A percentile compares a stretch with the other conserved stretches of the same genome.
Evolutionary conservation across 2,113 vertebrate genomes (phyloP).

Genomic region (Xiphophorus couchianus): DNA sequence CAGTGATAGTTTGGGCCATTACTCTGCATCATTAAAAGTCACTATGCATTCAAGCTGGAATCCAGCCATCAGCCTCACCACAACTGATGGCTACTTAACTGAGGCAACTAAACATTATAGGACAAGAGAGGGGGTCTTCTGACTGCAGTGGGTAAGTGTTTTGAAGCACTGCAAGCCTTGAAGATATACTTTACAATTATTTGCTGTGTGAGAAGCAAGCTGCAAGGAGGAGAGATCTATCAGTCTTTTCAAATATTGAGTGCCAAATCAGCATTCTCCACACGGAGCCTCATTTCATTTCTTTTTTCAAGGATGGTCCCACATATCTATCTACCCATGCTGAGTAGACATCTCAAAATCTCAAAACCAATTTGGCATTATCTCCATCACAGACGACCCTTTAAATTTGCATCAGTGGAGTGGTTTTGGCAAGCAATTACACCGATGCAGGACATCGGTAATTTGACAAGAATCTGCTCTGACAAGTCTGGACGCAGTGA

Average conservation of each 20-base stretch:
- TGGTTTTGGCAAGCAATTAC: conserved; percentile 81
- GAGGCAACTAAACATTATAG: conserved; percentile 49
- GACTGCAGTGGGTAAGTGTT: conserved; percentile 31
- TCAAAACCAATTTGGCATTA: conserved; percentile 77
- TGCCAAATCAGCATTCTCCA: conserved; percentile 63
- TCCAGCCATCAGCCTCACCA: conserved; percentile 42
- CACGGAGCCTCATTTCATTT: conserved; percentile 49
- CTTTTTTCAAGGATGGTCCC: conserved; percentile 44
- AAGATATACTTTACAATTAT: conserved; percentile 54
- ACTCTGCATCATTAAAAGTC: conserved; percentile 52
- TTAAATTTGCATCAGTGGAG: conserved; percentile 76
- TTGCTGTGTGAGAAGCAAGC: conserved; percentile 39
- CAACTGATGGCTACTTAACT: conserved; percentile 59
- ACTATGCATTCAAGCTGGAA: conserved; percentile 42
- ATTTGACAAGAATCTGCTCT: conserved; percentile 74
- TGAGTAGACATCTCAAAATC: conserved; percentile 72
- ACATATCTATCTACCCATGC: conserved; percentile 64
- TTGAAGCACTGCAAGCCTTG: conserved; percentile 30
- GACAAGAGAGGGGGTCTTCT: conserved; percentile 43
- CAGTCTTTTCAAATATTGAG: conserved; percentile 33
- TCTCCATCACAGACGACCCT: conserved; percentile 75
- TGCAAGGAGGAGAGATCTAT: conserved; percentile 43
- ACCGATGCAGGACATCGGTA: conserved; percentile 70
- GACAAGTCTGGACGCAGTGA: conserved; percentile 68
- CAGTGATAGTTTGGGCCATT: background rate